Percentiles rank a stretch among this genome's conserved stretches.
Evolutionary conservation across 1,140 invertebrate species (phyloP).

Genomic region (Pogonomyrmex barbatus): DNA sequence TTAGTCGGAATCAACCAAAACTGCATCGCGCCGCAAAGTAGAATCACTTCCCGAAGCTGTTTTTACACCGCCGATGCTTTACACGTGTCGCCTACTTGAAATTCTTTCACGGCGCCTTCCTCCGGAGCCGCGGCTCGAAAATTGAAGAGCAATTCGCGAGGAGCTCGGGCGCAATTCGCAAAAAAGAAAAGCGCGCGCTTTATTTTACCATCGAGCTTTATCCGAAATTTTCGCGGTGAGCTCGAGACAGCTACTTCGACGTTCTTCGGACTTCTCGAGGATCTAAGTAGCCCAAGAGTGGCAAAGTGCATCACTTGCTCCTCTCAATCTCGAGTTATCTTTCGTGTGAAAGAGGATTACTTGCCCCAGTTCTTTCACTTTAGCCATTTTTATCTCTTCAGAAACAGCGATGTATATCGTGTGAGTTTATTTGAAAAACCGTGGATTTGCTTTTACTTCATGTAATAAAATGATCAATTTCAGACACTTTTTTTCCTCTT

Average conservation of each 20-base stretch:
- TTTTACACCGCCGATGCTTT: conserved; percentile 45
- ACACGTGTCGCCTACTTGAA: conserved; percentile 64
- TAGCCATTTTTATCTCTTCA: conserved; percentile 54
- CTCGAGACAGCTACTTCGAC: conserved; percentile 42
- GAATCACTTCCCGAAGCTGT: conserved; percentile 46
- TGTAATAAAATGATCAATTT: conserved; percentile 1
- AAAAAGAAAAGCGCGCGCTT: conserved; percentile 13
- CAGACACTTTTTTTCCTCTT: neutral
- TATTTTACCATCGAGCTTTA: conserved; percentile 51
- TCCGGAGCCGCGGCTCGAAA: conserved; percentile 42
- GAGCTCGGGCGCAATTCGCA: conserved; percentile 17
- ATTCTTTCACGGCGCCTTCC: conserved; percentile 45
- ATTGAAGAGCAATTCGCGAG: conserved; percentile 43
- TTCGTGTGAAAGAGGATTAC: conserved; percentile 53
- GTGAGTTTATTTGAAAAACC: conserved; percentile 29
- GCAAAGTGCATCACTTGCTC: conserved; percentile 54
- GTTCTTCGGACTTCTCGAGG: conserved; percentile 27
- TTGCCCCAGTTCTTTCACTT: conserved; percentile 47
- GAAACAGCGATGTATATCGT: conserved; percentile 12
- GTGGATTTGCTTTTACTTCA: neutral
- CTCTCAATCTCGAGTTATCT: conserved; percentile 63
- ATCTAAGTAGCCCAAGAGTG: conserved; percentile 44
- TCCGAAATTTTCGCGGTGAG: conserved; percentile 53
- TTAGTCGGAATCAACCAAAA: conserved; percentile 50
- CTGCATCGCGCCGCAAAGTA: conserved; percentile 49